A percentile compares a stretch with the other conserved stretches of the same genome.
These are phyloP conservation scores for Anolis sagrei DNA, from an alignment of 2,113 vertebrate species.

Conservation along the genomic window DNA sequence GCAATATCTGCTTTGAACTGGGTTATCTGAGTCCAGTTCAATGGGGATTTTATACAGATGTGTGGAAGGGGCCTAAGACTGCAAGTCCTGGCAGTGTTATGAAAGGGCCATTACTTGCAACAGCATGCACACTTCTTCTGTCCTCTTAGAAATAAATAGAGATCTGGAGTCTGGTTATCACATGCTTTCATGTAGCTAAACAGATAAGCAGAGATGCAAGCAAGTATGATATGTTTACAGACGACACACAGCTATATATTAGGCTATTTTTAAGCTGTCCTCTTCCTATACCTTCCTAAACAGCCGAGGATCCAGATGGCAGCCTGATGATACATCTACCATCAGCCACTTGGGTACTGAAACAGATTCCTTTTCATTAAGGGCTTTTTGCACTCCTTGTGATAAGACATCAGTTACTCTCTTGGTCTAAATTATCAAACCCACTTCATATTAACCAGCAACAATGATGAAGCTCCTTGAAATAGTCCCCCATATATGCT, in stretches of 20 bases:
- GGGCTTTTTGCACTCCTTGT: not conserved
- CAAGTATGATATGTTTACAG: not conserved
- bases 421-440: not conserved
- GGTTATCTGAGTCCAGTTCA: no score
- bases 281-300: not conserved
- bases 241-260: not conserved
- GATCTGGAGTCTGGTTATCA: not conserved
- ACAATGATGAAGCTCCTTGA: not conserved
- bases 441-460: not conserved
- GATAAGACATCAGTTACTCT: not conserved
- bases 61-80: not conserved
- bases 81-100: not conserved
- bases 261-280: not conserved
- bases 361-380: not conserved
- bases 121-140: not conserved
- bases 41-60: no score
- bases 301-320: conserved; percentile 7
- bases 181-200: not conserved
- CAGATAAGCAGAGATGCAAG: not conserved
- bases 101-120: not conserved
- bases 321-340: not conserved
- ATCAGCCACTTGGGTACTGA: not conserved
- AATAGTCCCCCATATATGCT: not conserved
- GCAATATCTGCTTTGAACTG: no score
- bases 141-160: not conserved